These are phyloP conservation scores for Protobothrops mucrosquamatus DNA, from an alignment of 2,113 vertebrate genomes.

Conservation along the genomic window DNA sequence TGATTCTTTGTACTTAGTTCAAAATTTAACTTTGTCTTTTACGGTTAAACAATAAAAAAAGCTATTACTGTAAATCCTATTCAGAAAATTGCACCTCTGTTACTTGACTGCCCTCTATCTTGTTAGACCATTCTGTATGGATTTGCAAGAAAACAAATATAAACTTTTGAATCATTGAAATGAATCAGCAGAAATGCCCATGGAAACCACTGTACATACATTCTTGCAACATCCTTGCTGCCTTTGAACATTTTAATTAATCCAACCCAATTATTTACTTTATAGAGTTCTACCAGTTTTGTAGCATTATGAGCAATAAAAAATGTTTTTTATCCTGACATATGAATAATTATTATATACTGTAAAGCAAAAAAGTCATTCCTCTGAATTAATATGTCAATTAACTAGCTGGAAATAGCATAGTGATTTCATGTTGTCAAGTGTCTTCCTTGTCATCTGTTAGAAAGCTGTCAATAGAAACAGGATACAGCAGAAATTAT, in stretches of 20 bases:
- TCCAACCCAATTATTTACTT: slow-evolving; percentile 30
- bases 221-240: slow-evolving; percentile 15
- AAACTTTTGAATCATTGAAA: slow-evolving; percentile 51
- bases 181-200: slow-evolving; percentile 49
- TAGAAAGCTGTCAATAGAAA: slow-evolving; percentile 22
- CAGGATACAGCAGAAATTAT: slow-evolving; percentile 17
- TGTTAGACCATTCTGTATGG: slow-evolving; percentile 7
- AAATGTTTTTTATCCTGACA: neutral
- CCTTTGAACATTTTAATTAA: neutral
- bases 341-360: slow-evolving; percentile 27
- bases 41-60: neutral
- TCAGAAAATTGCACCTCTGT: slow-evolving; percentile 22
- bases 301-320: neutral
- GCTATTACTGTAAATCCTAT: slow-evolving; percentile 5
- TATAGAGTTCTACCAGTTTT: slow-evolving; percentile 10
- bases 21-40: neutral
- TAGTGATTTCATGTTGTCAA: neutral
- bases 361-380: neutral
- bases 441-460: neutral
- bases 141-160: slow-evolving; percentile 40
- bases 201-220: slow-evolving; percentile 17
- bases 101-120: slow-evolving; percentile 19
- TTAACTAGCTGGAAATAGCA: neutral
- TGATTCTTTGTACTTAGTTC: neutral
- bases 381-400: neutral